Evolutionary conservation across 2,797 vertebrate species (phyloP), one percentile per base, ranked within the genome.

Genomic region (Sebastiscus albofasciatus): DNA sequence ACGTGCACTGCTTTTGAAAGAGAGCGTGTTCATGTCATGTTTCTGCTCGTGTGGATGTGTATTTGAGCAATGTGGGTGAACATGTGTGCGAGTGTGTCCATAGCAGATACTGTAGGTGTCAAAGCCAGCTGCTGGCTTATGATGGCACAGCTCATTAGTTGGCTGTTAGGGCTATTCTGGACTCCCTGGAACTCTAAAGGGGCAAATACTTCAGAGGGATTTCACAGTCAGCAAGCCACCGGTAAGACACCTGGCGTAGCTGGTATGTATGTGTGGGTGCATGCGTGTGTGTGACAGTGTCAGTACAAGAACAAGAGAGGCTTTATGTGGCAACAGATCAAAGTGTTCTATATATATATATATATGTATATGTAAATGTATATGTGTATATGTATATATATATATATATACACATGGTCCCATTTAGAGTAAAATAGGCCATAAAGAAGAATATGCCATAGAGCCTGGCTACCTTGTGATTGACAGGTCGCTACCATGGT

Each of bases 121-220:
- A 89, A 81, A 91, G 80, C 69, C 78, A 91, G 90, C 82, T 91
- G 76, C 86, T 81, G 77, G 67, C 83, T 80, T 88, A 73, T 80
- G 85, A 84, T 74, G 77, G 71, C 80, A 72, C 56, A 61, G 73
- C 91, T 94, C 89, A 92, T 95, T 92, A 94, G 82, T 34, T 75
- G 72, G 67, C 79, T 86, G 79, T 89, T 81, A 76, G 67, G 74
- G 83, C 75, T 90, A 79, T 85, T 92, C 80, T 82, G 81, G 87
- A 90, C 75, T 88, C 46, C 68, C 80, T 66, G 69, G 56, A 87
- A 87, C 69, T 89, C 79, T 70, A 69, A 87, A 84, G 67, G 67
- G 71, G 64, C 67, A 27, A 81, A 84, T 69, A 67, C 78, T 72
- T 86, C 54, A 80, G 72, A 83, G 77, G 75, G 73, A 75, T 83